Conservation (phyloP, 1,140 invertebrate genomes). For the Drosophila leontia region DNA sequence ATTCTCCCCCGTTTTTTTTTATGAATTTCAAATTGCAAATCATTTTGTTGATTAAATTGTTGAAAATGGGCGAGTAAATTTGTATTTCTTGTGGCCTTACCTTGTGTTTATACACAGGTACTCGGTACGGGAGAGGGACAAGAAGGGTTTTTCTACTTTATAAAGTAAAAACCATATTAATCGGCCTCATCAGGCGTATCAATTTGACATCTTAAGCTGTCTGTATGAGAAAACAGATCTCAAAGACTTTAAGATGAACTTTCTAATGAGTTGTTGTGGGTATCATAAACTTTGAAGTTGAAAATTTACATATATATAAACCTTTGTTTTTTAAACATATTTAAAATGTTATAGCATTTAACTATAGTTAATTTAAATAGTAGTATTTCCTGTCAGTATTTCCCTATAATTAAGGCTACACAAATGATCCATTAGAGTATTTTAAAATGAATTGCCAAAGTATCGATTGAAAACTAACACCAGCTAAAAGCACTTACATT, state of each 20-base stretch:
- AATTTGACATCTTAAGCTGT: background rate
- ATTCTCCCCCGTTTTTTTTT: conserved; percentile 58
- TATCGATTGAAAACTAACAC: conserved; percentile 14
- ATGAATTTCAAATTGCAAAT: conserved; percentile 66
- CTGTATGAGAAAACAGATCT: background rate
- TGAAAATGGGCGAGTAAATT: conserved; percentile 21
- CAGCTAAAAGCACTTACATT: background rate
- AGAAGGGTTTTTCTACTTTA: rapidly evolving
- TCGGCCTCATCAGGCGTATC: background rate
- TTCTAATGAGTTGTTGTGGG: background rate
- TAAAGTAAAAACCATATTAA: background rate
- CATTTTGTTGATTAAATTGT: conserved; percentile 61
- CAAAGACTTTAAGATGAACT: background rate
- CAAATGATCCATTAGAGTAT: conserved; percentile 7
- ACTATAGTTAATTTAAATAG: background rate
- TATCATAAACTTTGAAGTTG: too few relatives aligned
- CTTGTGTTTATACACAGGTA: conserved; percentile 1
- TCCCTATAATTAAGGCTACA: background rate
- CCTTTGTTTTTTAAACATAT: background rate
- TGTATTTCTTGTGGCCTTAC: conserved; percentile 3
- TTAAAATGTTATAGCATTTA: too few relatives aligned
- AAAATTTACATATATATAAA: too few relatives aligned
- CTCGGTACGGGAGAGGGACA: too few relatives aligned
- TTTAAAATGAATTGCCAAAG: background rate
- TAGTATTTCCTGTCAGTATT: background rate